phyloP scores from a whole-genome alignment of 92 coral and sea anemone genomes.

The Porites rus region DNA sequence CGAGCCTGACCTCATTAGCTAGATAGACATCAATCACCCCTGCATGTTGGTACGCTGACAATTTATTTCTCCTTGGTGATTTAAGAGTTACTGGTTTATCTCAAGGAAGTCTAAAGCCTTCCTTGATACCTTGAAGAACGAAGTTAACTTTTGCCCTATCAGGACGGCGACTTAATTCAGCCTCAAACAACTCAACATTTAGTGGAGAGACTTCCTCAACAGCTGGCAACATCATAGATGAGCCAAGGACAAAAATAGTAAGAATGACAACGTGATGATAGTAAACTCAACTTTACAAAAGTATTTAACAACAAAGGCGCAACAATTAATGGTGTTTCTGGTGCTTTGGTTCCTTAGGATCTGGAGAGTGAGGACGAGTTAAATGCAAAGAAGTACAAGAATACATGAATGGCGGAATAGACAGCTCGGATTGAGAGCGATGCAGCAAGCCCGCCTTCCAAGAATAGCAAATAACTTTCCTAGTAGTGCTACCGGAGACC shows the following conservation, averaged over 20 bases:
- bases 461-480: neutral
- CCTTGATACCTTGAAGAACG: neutral
- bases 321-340: neutral
- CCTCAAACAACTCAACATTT: neutral
- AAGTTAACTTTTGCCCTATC: neutral
- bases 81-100: neutral
- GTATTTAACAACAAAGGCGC: neutral
- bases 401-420: neutral
- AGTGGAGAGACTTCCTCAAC: neutral
- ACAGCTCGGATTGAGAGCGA: neutral
- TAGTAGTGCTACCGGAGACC: too few species aligned
- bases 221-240: neutral
- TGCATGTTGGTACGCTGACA: neutral
- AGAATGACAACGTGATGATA: neutral
- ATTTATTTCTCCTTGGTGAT: neutral
- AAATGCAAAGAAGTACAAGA: neutral
- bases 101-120: neutral
- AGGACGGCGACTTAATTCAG: neutral
- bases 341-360: neutral
- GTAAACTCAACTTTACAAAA: neutral
- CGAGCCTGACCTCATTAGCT: neutral
- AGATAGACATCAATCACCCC: neutral
- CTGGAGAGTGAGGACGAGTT: neutral
- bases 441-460: neutral
- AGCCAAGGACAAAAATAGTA: neutral